A percentile compares a stretch with the other conserved stretches of the same genome.
These are phyloP conservation scores for Drosophila ustulata DNA, from an alignment of 2,888 invertebrate genomes.

Conservation along the genomic window DNA sequence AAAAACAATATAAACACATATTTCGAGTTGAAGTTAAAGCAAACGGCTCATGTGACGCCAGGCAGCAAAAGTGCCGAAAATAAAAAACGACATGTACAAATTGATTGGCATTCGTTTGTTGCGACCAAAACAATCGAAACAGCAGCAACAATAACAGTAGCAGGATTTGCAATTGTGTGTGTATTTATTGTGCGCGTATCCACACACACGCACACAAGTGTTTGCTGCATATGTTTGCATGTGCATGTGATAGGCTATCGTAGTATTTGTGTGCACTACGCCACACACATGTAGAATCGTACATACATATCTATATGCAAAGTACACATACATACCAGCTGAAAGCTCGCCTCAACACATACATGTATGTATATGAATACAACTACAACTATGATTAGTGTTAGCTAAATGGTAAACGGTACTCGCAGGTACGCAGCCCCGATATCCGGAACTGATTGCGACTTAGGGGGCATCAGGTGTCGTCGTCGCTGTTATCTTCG, in stretches of 20 bases:
- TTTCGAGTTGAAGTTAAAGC: slow-evolving; percentile 9
- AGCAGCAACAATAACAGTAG: slow-evolving; percentile 43
- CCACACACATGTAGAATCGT: not conserved
- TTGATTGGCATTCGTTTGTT: slow-evolving; percentile 25
- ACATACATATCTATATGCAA: not conserved
- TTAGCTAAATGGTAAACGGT: slow-evolving; percentile 8
- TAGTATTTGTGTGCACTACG: slow-evolving; percentile 14
- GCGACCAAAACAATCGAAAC: slow-evolving; percentile 48
- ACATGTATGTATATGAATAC: too few species aligned
- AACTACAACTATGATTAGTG: slow-evolving; percentile 24
- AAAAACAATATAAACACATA: slow-evolving; percentile 46
- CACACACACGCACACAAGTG: not conserved
- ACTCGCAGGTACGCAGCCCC: slow-evolving; percentile 21
- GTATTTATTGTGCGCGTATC: slow-evolving; percentile 18
- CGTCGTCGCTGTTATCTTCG: not conserved
- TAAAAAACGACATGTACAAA: not conserved
- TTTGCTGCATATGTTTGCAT: slow-evolving; percentile 10
- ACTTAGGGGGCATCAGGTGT: slow-evolving; percentile 8
- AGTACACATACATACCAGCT: slow-evolving; percentile 5
- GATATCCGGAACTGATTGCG: slow-evolving; percentile 29
- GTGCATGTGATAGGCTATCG: slow-evolving; percentile 32
- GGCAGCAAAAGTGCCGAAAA: slow-evolving; percentile 20
- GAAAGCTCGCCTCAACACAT: slow-evolving; percentile 42
- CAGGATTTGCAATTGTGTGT: slow-evolving; percentile 25
- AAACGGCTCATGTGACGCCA: slow-evolving; percentile 32